Evolutionary conservation across 1,140 invertebrate species (phyloP), one percentile per base, ranked within the genome.

Genomic region (Danaus melanippus): DNA sequence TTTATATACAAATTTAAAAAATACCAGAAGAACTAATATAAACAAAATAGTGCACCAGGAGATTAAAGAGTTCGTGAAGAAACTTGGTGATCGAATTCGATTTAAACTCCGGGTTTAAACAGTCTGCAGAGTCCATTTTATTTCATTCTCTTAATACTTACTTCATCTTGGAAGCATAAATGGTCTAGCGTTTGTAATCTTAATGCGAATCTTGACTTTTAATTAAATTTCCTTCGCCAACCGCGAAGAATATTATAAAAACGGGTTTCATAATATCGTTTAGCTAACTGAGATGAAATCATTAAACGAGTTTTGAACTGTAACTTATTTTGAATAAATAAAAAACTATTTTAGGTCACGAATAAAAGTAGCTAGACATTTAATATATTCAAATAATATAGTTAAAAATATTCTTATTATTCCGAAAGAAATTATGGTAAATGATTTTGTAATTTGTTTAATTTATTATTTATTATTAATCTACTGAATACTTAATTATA

Each of bases 181-280:
- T 49, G 47, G 12, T 57, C 52, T 52, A 49, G 43, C 51, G 51
- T 52, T 53, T 56, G 58, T 62, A 58, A 62, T 62, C 60, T 62
- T 62, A 58, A 62, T 62, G 55, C 46, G 52, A 57, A 62, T 62
- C 60, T 62, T 50, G 42, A 57, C 55, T 58, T 56, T 62, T 62
- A 62, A 62, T 62, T 62, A 62, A 62, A 62, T 58, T 62, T 62
- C 53, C 51, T 56, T 32, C 52, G 45, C 51, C 55, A 49, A 47
- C 53, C 52, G 57, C 54, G 21, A 45, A 62, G 52, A 55, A 50
- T 58, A 62, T 62, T 58, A 62, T 62, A 57, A 62, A 62, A 62
- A 62, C 53, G 50, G 52, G 46, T 42, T 53, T 62, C 46, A 62
- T 58, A 62, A 54, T 42, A 43, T 53, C 21, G 52, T 53, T 60